Base-by-base conservation (phyloP, 2,113 vertebrate genomes). In the Xyliphius kryptos region DNA sequence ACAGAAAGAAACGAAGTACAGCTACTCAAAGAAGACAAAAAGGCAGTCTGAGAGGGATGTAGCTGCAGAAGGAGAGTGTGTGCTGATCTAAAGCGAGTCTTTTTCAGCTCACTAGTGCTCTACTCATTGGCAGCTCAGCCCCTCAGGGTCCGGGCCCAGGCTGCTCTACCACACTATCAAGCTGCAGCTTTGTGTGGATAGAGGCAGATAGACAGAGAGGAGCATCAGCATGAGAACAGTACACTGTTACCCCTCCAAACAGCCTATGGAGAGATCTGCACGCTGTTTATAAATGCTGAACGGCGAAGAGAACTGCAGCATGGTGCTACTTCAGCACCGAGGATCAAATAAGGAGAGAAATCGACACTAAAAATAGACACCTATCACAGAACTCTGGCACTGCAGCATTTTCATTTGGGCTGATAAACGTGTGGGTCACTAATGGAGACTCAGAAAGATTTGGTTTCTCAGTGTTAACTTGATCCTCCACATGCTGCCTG, bases 111-210 rank as follows among this genome's bases (percentile, higher is more conserved):
- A 52, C 44, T 49, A 70, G 49, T 49, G 49, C 58, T 65, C 20
- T 16, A 36, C 19, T 62, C 9, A 6, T 13, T 59, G 44, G 46
- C 43, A 44, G 58, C 51, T 16, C 36, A 21, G 55, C 60, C 2
- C 44, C 60, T 22, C 47, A 22, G 3, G 66, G 69, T 20, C 51
- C 37, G 36, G 7, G 14, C 20, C 41, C n/a, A n/a, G 66, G 60
- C 61, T 22, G 13, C 65, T 79, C 43, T 36, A 43, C 44, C 54
- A 46, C 67, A 75, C 74, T 75, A 78, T 73, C 71, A 72, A 69
- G 70, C 58, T 9, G 43, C 41, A 67, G 64, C 56, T 52, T 21
- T 5, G 26, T 40, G 49, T 8, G 10, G 41, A 66, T 51, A 26
- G 62, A 43, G 17, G 16, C 7, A 38, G 44, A 14, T 16, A 16